Evolutionary conservation across 1,140 invertebrate species (phyloP), one percentile per base, ranked within the genome.

Genomic region (Aphis craccivora): DNA sequence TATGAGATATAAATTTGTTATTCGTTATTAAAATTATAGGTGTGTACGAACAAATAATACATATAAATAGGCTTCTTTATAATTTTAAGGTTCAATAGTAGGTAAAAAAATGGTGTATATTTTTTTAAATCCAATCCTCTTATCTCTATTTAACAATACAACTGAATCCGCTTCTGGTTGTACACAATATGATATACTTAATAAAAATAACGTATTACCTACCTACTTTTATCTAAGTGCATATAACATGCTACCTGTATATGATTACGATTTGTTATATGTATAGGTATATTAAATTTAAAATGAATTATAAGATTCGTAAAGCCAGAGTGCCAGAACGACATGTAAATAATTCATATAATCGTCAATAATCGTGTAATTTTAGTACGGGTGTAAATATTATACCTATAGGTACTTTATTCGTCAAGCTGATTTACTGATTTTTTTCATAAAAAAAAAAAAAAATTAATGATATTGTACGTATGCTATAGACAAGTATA

Each of bases 371-470:
- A 67, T 67, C 60, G 30, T 30, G 30, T 67, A 67, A n/a, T 67
- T 25, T 30, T 11, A 67, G 30, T 67, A 11, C 30, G 30, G 25
- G 25, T 11, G 25, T 25, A 45, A 11, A 45, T 51, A 51, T 45
- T 11, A 45, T 45, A 45, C 23, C 23, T 55, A 11, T 60, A 30
- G 55, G 55, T 60, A 60, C 25, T 25, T 11, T 40, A 84, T 40
- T 84, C 37, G 37, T 84, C 22, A 25, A 84, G 35, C 81, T 40
- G 35, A 84, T 84, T 84, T 1, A 40, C 60, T 67, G 81, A 23
- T 84, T 37, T 84, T 84, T 84, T 84, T 84, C 35, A 84, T 84
- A 40, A 40, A 40, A 40, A 45, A 45, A 45, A 84, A 84, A 84
- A 22, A 23, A 84, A 40, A 84, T 40, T 43, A 37, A 81, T 37